Conservation (phyloP, 2,113 vertebrate genomes). For the Tympanuchus pallidicinctus region DNA sequence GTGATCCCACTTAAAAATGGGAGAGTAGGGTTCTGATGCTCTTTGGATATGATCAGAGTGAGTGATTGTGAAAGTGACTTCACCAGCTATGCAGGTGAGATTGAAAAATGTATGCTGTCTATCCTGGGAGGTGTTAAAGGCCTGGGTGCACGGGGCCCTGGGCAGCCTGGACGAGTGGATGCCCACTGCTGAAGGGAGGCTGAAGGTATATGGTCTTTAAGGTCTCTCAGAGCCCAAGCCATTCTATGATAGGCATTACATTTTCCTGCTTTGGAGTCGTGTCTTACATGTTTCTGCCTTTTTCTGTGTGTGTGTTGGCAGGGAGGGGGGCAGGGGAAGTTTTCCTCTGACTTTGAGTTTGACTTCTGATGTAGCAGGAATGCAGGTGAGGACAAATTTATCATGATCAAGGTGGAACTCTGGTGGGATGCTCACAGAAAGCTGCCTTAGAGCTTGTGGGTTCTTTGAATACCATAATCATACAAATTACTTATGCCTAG, state of each 20-base stretch:
- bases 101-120: too few species aligned
- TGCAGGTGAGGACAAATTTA: neutral
- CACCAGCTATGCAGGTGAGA: neutral
- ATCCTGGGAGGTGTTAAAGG: too few species aligned
- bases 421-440: neutral
- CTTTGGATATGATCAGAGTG: neutral
- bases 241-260: neutral
- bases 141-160: too few species aligned
- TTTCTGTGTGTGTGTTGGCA: too few species aligned
- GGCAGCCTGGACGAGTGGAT: too few species aligned
- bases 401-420: neutral
- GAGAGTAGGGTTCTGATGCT: neutral
- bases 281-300: neutral
- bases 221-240: too few species aligned
- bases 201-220: too few species aligned
- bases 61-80: accelerated
- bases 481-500: neutral
- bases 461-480: neutral
- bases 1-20: accelerated
- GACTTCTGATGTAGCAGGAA: neutral
- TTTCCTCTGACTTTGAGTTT: neutral
- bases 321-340: neutral
- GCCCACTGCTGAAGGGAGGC: too few species aligned
- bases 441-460: neutral
- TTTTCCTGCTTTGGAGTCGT: neutral